phyloP scores from a whole-genome alignment of 2,113 vertebrate species.

The Pygoscelis adeliae region DNA sequence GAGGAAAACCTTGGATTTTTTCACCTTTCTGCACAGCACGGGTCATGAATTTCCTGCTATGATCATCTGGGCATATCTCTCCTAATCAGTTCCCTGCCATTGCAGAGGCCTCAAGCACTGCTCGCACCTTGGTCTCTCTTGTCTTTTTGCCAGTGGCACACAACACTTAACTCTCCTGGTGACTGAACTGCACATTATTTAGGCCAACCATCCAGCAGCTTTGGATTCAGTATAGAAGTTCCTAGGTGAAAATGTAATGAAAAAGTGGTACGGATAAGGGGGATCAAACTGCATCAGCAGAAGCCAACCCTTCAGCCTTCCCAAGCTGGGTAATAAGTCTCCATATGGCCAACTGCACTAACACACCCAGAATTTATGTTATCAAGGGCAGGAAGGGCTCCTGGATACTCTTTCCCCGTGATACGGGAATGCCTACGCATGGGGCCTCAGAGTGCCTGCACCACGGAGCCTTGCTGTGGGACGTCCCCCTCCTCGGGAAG shows the following conservation, averaged over 20 bases:
- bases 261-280: not conserved
- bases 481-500: not conserved
- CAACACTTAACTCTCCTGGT: not conserved
- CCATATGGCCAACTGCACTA: not conserved
- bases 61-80: not conserved
- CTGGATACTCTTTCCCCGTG: fast-evolving
- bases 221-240: not conserved
- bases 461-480: not conserved
- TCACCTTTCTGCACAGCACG: not conserved
- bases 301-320: not conserved
- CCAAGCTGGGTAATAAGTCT: not conserved
- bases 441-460: not conserved
- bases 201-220: not conserved
- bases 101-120: not conserved
- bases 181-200: not conserved
- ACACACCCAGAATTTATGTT: not conserved
- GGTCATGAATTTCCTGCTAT: slow-evolving; percentile 9
- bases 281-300: not conserved
- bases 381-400: not conserved
- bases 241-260: not conserved
- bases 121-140: not conserved
- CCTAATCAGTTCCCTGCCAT: not conserved
- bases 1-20: not conserved
- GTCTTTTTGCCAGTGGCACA: not conserved
- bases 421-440: fast-evolving